Evolutionary conservation across 2,888 invertebrate genomes (phyloP), one percentile per base, ranked within the genome.

Genomic region (Plagodis pulveraria): DNA sequence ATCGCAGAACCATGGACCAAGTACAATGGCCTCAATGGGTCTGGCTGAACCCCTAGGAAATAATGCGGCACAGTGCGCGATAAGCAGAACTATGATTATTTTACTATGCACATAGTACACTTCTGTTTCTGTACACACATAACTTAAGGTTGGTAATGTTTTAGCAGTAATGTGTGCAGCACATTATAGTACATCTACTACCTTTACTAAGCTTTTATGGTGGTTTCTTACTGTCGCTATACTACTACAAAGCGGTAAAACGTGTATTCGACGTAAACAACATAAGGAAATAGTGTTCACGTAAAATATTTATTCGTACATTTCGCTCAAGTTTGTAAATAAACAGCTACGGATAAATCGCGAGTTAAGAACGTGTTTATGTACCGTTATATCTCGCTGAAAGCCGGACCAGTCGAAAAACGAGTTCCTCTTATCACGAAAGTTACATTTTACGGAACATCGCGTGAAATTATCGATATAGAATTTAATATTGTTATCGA

Each of bases 381-480:
- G 65, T 89, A 87, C 91, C 87, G 91, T 91, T 91, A 87, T 68
- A 67, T 71, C 63, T 74, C 71, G 70, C 85, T 87, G 89, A 89
- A 89, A 84, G 80, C 77, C 69, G 67, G 77, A 78, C 83, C 78
- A 40, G 40, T 78, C 77, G 66, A 65, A 69, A 70, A 82, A 87
- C 87, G 67, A 77, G 87, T 86, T 83, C 72, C 70, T 65, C 65
- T 74, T 72, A 74, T 78, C 71, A 69, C 69, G 71, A 65, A 68
- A 73, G 62, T 69, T 61, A 66, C 59, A 64, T 65, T 70, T 72
- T 66, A 65, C 62, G 62, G 63, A 41, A 61, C 55, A 54, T 55
- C 50, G 51, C 50, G 53, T 62, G 61, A 64, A 62, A 55, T 63
- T 65, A 62, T 65, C 49, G 34, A 63, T 56, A 65, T 56, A 43